Base-by-base conservation (phyloP, 2,113 vertebrate species). In the Cyrtonyx montezumae region DNA sequence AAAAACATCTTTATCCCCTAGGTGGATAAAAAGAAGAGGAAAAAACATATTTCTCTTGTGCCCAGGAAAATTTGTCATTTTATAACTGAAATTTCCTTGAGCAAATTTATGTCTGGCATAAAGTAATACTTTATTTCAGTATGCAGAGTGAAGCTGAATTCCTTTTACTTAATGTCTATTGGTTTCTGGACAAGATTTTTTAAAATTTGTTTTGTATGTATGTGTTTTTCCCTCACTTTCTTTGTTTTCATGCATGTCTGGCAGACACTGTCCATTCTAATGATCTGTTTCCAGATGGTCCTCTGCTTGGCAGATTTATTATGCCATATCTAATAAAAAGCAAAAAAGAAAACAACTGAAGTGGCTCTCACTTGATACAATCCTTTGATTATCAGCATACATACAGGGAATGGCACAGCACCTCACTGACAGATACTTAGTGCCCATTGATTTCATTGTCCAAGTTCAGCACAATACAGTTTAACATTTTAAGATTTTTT, bases 291-390 rank as follows among this genome's bases (percentile, higher is more conserved):
- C 90, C 96, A 97, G 95, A 97, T 97, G 96, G 95, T 66, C 59
- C 42, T 89, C 68, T 67, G 48, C 32, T 96, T 97, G 96, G 93
- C 94, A 97, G 90, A 94, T 97, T 95, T 96, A 79, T 96, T 96
- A 91, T 94, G 95, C 94, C 97, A 93, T 1, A 79, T 98, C 95
- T 96, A 79, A 97, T 97, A 90, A 95, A 96, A 93, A 95, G 84
- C 88, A 94, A 66, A 81, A 94, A 88, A 94, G 63, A 81, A 94
- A 95, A 96, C n/a, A 97, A 93, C 59, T 96, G 96, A 98, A 97
- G 91, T 96, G 96, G 90, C 91, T 90, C 82, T 95, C 84, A 85
- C 87, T 71, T 79, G 49, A 51, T 55, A 77, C 55, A 96, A 91
- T 90, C 92, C 53, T 96, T 95, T 97, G 94, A 94, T 94, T 95